Evolutionary conservation across 2,113 vertebrate genomes (phyloP).

Genomic region (Gobiocypris rarus): DNA sequence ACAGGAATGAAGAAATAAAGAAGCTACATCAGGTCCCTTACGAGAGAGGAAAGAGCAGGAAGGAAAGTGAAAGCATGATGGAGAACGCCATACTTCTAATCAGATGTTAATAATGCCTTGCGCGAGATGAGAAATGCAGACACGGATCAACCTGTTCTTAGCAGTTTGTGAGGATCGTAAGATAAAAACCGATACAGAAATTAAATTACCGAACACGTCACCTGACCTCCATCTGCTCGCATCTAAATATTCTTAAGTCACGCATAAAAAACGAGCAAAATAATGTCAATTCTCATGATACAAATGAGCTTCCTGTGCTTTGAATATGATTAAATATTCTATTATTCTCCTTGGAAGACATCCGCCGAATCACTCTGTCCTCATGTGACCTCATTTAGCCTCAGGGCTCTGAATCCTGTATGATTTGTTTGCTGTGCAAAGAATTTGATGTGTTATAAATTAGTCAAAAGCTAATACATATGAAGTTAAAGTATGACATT

Average conservation of each 20-base stretch:
- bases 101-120: slow-evolving; percentile 25
- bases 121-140: neutral
- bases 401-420: neutral
- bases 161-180: neutral
- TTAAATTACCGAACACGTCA: neutral
- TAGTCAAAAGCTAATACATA: slow-evolving; percentile 7
- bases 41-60: neutral
- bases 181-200: neutral
- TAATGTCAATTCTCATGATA: slow-evolving; percentile 5
- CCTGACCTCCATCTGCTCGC: slow-evolving; percentile 8
- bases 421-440: neutral
- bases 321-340: slow-evolving; percentile 4
- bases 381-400: slow-evolving; percentile 12
- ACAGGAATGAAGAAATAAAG: slow-evolving; percentile 14
- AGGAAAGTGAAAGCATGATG: neutral
- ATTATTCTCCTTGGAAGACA: neutral
- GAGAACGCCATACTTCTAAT: neutral
- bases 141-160: neutral
- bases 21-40: slow-evolving; percentile 3
- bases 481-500: neutral
- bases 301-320: slow-evolving; percentile 15
- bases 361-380: neutral
- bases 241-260: neutral
- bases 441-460: neutral
- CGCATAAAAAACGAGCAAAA: neutral